phyloP scores from a whole-genome alignment of 2,797 vertebrate genomes.

The Pangasius larnaudii region DNA sequence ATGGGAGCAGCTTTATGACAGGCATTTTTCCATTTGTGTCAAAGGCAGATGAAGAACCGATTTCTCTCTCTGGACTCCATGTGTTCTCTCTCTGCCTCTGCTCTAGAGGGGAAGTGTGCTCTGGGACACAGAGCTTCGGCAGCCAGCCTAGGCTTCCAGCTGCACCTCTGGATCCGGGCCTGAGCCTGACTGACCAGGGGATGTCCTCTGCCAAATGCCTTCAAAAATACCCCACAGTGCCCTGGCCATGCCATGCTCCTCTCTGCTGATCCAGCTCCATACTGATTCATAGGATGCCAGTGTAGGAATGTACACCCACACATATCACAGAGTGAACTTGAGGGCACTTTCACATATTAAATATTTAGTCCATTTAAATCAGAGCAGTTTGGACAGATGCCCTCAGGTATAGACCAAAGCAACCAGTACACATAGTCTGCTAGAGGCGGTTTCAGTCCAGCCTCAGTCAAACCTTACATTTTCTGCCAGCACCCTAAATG shows the following conservation, averaged over 20 bases:
- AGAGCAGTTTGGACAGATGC: neutral
- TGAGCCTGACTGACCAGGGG: slow-evolving; percentile 43
- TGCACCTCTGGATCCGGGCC: slow-evolving; percentile 46
- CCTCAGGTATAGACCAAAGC: neutral
- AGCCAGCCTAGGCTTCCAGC: slow-evolving; percentile 49
- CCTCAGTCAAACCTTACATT: neutral
- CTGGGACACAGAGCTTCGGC: slow-evolving; percentile 37
- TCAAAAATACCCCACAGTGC: slow-evolving; percentile 20
- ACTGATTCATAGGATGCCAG: slow-evolving; percentile 14
- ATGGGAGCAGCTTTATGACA: slow-evolving; percentile 45
- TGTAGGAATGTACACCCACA: neutral
- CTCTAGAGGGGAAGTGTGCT: slow-evolving; percentile 38
- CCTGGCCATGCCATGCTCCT: neutral
- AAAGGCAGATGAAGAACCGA: slow-evolving; percentile 54
- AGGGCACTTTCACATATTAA: slow-evolving; percentile 2
- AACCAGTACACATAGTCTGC: neutral
- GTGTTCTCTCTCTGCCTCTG: slow-evolving; percentile 50
- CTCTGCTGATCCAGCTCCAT: neutral
- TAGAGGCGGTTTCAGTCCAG: neutral
- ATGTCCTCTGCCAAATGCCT: slow-evolving; percentile 24
- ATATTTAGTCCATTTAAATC: neutral
- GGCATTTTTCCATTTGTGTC: slow-evolving; percentile 55
- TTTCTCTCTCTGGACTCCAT: slow-evolving; percentile 55
- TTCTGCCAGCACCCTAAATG: neutral
- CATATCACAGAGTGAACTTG: neutral